Base-by-base conservation (phyloP, 2,113 vertebrate species). In the Oceanites oceanicus region DNA sequence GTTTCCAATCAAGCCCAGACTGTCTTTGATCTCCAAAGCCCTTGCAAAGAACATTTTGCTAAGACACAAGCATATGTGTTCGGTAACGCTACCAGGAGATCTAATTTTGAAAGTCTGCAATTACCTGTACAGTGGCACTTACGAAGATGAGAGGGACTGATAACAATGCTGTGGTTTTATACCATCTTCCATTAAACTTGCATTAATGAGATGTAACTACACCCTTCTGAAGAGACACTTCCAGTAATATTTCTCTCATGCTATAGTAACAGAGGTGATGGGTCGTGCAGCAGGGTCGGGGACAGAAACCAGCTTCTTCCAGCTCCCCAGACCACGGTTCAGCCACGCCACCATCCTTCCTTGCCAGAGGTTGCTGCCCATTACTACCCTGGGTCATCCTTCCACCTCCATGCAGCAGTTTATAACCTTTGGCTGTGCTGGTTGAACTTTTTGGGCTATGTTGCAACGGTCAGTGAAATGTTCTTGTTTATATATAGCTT, bases 1-100 rank as follows among this genome's bases (percentile, higher is more conserved):
- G 91, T 94, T 96, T 96, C 96, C 94, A 97, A 66, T 91, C 89
- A 96, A 91, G 66, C 74, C 85, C 81, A 90, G 71, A n/a, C 38
- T 55, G 73, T 38, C 92, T 95, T 94, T 97, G 84, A 96, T 97
- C 74, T 92, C 84, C 19, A 30, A 53, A 90, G 59, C 71, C 45
- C 58, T 82, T n/a, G 75, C 70, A 76, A 80, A 92, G 94, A 91
- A 76, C 42, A 47, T 47, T 94, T 82, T 76, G 53, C 77, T 94
- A 74, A 71, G 72, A 81, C 74, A 90, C 45, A 72, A 81, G 79
- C 13, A 8, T 30, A 29, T 15, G 59, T 61, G 89, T 66, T 78
- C 13, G 7, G 49, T 42, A 87, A 73, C 44, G 27, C 65, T 61
- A n/a, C 58, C 56, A 87, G 78, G 66, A 93, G 88, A 89, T 38